Evolutionary conservation across 2,113 vertebrate genomes (phyloP), one percentile per base, ranked within the genome.

Genomic region (Spermophilus dauricus): DNA sequence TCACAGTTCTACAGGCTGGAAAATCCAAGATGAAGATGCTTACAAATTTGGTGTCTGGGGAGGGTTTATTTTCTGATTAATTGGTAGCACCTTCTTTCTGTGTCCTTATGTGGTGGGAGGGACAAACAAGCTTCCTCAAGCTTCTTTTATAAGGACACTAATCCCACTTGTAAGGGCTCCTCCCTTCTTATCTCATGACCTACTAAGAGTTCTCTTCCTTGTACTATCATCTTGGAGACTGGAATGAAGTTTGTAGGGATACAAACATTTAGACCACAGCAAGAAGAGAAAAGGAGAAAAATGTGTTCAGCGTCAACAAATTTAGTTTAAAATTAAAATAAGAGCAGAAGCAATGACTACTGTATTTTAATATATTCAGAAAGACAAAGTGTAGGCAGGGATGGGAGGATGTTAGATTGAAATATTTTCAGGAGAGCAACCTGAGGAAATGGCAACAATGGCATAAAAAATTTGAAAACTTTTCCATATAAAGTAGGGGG

Each of bases 251-350:
- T 16, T 87, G n/a, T 3, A 16, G 8, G 17, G 2, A 75, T 11
- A 75, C 3, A 82, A 86, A 39, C 22, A 37, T 58, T 45, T 24
- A 86, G 42, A 14, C 7, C 51, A 86, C 32, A 51, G 26, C 17
- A 90, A 78, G 56, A 83, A 58, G 20, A 37, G 18, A 72, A 30
- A 26, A 48, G 20, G 34, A 80, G 12, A 37, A 84, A 17, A 37
- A 75, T 30, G 17, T 88, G 34, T 82, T 86, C 16, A 20, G 5
- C 65, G n/a, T 42, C 80, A 86, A 65, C 37, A 73, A 85, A 84
- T 69, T 92, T 18, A 67, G 45, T 28, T 77, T 82, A 77, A 94
- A 84, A 69, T 45, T 63, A 85, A 91, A 95, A 70, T 51, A 75
- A 89, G 45, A 83, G 22, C 12, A 83, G 20, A 86, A 67, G 67